A percentile compares a stretch with the other conserved stretches of the same genome.
Conservation (phyloP, 2,888 invertebrate species). For the Tuta absoluta region DNA sequence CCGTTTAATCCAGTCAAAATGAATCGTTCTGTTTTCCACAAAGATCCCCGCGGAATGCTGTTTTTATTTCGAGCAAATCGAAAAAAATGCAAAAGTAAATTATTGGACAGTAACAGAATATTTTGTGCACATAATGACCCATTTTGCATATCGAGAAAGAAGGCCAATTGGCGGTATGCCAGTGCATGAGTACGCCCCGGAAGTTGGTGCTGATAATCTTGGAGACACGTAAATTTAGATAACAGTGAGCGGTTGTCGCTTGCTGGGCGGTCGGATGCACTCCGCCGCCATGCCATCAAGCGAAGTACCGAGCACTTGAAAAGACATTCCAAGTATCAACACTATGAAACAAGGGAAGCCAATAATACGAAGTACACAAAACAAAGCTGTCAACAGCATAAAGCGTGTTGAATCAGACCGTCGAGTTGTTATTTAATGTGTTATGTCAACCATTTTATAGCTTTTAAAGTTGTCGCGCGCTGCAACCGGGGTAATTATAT, state of each 20-base stretch:
- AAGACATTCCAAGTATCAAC: neutral
- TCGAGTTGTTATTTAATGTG: constrained; percentile 22
- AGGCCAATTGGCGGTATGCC: constrained; percentile 68
- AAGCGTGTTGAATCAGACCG: constrained; percentile 16
- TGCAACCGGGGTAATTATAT: constrained; percentile 15
- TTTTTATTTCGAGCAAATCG: constrained; percentile 45
- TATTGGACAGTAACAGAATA: constrained; percentile 53
- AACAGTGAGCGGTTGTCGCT: constrained; percentile 32
- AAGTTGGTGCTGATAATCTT: constrained; percentile 54
- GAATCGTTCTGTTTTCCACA: constrained; percentile 50
- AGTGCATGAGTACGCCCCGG: constrained; percentile 64
- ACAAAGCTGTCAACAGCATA: neutral
- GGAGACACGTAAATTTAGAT: constrained; percentile 46
- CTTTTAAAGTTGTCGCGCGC: constrained; percentile 12
- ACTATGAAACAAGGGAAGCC: neutral
- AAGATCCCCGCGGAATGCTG: constrained; percentile 42
- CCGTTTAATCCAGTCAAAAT: constrained; percentile 41
- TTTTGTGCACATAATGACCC: constrained; percentile 60
- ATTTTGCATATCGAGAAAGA: constrained; percentile 51
- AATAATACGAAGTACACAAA: neutral
- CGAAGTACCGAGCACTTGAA: neutral
- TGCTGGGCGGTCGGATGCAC: neutral
- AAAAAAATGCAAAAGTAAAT: constrained; percentile 53
- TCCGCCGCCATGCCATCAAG: neutral
- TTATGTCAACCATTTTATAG: constrained; percentile 23